phyloP scores from a whole-genome alignment of 2,888 invertebrate species.

The Malacosoma neustria region DNA sequence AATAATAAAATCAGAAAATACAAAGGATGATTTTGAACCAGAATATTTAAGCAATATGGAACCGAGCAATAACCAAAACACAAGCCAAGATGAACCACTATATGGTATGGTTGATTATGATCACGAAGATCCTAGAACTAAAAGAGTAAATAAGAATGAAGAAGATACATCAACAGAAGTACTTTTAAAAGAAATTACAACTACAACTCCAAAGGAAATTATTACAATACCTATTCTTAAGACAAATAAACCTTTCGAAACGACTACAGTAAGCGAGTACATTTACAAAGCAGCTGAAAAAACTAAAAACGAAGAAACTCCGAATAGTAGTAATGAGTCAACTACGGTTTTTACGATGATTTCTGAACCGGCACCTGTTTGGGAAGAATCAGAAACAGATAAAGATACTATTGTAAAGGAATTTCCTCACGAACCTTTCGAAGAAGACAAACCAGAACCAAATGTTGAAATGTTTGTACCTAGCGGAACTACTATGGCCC shows the following conservation, averaged over 20 bases:
- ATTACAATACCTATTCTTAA: conserved; percentile 10
- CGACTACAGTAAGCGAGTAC: conserved; percentile 49
- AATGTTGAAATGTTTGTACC: conserved; percentile 14
- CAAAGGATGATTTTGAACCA: conserved; percentile 56
- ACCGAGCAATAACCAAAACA: conserved; percentile 28
- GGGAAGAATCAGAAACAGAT: conserved; percentile 42
- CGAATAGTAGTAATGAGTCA: conserved; percentile 7
- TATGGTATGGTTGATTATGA: conserved; percentile 55
- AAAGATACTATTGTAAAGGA: conserved; percentile 24
- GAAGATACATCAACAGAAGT: conserved; percentile 10
- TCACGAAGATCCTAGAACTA: conserved; percentile 44
- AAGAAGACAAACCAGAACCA: conserved; percentile 10
- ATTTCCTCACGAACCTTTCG: conserved; percentile 13
- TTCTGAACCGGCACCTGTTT: conserved; percentile 50
- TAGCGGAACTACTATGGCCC: conserved; percentile 10
- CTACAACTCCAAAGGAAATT: conserved; percentile 6
- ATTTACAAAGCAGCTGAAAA: conserved; percentile 45
- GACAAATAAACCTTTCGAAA: conserved; percentile 24
- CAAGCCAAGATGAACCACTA: conserved; percentile 39
- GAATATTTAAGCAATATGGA: conserved; percentile 53
- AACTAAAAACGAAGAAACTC: conserved; percentile 15
- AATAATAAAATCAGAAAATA: conserved; percentile 30
- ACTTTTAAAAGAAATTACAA: conserved; percentile 7
- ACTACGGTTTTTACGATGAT: conserved; percentile 7
- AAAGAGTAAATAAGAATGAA: conserved; percentile 41